These are phyloP conservation scores for Catharus bicknelli DNA, from an alignment of 2,113 vertebrate genomes.

Conservation along the genomic window DNA sequence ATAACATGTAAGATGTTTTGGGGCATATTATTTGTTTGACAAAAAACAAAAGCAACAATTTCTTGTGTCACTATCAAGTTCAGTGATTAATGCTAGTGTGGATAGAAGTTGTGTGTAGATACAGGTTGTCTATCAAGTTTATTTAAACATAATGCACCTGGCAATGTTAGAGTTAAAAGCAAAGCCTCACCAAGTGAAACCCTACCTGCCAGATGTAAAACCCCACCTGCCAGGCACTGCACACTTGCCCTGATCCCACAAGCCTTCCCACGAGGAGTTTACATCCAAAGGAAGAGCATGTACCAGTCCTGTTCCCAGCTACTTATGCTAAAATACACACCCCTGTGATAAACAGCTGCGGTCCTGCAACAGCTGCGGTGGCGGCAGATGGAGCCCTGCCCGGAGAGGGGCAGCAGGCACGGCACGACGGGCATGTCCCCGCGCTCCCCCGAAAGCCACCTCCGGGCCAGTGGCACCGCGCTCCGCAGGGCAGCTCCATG, in stretches of 20 bases:
- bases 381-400: conserved; percentile 14
- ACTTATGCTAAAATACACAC: background rate
- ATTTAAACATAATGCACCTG: background rate
- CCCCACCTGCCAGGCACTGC: background rate
- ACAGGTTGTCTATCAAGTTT: background rate
- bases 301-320: background rate
- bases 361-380: conserved; percentile 5
- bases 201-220: background rate
- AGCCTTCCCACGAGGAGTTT: background rate
- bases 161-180: background rate
- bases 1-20: fast-evolving
- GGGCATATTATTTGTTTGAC: background rate
- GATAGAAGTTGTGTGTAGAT: fast-evolving
- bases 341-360: conserved; percentile 12
- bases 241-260: background rate
- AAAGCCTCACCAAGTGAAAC: background rate
- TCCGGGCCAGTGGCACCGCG: fast-evolving
- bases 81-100: background rate
- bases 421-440: background rate
- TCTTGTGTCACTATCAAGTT: background rate
- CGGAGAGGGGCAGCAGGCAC: background rate
- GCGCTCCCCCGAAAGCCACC: background rate
- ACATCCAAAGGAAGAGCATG: background rate
- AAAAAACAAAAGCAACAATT: background rate
- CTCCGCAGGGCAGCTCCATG: background rate